Conservation (phyloP, 2,797 vertebrate genomes). For the Gastrophryne carolinensis region DNA sequence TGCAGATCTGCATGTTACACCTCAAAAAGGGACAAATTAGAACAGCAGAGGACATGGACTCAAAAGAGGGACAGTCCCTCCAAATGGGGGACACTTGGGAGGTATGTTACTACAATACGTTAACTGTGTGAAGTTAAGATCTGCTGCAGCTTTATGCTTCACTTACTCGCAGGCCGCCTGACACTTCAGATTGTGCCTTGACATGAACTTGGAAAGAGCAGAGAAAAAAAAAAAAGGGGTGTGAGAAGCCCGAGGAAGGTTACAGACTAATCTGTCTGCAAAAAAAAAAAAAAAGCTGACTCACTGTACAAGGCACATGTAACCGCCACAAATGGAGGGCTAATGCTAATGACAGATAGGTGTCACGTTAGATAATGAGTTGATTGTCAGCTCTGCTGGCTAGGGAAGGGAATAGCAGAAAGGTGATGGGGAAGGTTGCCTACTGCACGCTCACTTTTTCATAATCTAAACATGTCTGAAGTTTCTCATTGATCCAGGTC, state of each 20-base stretch:
- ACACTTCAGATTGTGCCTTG: background rate
- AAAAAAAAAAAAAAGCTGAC: background rate
- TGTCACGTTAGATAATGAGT: background rate
- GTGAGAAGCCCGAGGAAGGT: background rate
- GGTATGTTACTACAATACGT: no score
- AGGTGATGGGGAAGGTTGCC: slow-evolving; percentile 63
- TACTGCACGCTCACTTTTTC: no score
- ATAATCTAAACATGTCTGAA: no score
- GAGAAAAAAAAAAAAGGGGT: background rate
- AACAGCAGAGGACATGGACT: no score
- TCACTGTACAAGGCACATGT: no score
- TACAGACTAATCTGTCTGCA: background rate
- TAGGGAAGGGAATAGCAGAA: background rate
- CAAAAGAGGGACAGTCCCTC: no score
- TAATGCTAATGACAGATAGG: background rate
- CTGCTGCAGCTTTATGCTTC: no score
- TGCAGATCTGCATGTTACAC: no score
- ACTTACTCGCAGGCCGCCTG: background rate
- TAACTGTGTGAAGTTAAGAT: no score
- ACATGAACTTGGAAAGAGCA: background rate
- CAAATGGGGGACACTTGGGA: no score
- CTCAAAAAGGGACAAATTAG: no score
- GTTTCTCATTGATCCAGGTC: no score
- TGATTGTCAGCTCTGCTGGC: background rate
- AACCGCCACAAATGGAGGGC: background rate